Evolutionary conservation across 2,113 vertebrate species (phyloP).

Genomic region (Hippolais icterina): DNA sequence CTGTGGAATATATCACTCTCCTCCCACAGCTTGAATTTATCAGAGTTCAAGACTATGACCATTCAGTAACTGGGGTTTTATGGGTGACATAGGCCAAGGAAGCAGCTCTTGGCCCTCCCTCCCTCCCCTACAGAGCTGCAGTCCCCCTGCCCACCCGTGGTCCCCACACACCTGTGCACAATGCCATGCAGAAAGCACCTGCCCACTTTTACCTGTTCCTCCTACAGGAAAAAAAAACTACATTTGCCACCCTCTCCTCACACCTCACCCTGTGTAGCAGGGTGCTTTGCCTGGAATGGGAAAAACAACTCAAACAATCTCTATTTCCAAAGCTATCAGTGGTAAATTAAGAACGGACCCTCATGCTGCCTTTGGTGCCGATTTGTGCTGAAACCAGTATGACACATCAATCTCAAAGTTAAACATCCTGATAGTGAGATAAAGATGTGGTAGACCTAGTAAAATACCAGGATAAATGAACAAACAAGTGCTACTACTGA

Average conservation of each 20-base stretch:
- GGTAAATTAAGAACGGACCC: neutral
- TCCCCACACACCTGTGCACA: accelerated
- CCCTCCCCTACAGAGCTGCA: neutral
- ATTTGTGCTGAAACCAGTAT: neutral
- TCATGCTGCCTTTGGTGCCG: neutral
- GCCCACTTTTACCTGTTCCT: neutral
- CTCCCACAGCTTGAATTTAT: neutral
- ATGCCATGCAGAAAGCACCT: neutral
- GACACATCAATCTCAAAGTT: neutral
- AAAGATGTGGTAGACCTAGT: neutral
- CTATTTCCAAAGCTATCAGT: neutral
- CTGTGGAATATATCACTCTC: neutral
- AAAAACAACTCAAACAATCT: neutral
- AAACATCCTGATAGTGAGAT: neutral
- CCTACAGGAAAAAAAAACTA: neutral
- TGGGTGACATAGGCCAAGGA: neutral
- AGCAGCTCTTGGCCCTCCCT: neutral
- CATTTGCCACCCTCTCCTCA: neutral
- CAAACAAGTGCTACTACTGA: neutral
- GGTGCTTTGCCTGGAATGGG: neutral
- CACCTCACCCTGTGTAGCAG: neutral
- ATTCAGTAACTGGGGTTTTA: neutral
- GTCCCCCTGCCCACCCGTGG: neutral
- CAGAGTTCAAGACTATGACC: neutral
- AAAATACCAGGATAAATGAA: neutral